Evolutionary conservation across 1,140 invertebrate genomes (phyloP).

Genomic region (Oryctes rhinoceros): DNA sequence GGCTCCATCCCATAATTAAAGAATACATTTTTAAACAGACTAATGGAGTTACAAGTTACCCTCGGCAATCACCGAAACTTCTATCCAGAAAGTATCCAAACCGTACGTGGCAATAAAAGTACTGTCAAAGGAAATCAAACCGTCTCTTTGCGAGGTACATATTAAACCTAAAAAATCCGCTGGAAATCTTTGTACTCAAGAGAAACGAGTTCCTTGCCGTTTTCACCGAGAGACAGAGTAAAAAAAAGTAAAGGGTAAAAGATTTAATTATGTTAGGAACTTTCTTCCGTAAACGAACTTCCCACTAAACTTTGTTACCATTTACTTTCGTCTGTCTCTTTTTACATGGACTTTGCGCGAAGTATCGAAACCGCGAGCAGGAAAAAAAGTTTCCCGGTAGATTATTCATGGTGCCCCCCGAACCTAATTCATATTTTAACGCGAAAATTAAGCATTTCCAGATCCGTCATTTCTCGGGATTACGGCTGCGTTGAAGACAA

Average conservation of each 20-base stretch:
- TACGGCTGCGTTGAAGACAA: not conserved
- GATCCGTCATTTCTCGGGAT: not conserved
- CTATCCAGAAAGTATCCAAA: no score
- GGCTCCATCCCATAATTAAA: no score
- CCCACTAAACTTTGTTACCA: constrained; percentile 5
- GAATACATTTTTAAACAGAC: no score
- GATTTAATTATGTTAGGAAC: constrained; percentile 13
- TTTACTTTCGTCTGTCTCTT: not conserved
- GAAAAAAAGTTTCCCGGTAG: not conserved
- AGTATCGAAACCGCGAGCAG: not conserved
- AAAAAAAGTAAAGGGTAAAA: constrained; percentile 22
- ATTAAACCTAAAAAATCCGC: not conserved
- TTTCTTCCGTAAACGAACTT: constrained; percentile 21
- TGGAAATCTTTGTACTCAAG: not conserved
- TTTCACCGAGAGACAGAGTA: not conserved
- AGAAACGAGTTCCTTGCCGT: not conserved
- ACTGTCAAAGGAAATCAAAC: not conserved
- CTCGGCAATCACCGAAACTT: no score
- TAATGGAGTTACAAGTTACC: no score
- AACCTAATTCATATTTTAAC: constrained; percentile 22
- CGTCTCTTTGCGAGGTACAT: not conserved
- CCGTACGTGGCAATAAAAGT: not conserved
- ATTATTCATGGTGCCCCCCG: not conserved
- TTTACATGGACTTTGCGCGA: not conserved
- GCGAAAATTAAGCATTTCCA: not conserved